Evolutionary conservation across 2,113 vertebrate genomes (phyloP).

Genomic region (Oreochromis spilurus): DNA sequence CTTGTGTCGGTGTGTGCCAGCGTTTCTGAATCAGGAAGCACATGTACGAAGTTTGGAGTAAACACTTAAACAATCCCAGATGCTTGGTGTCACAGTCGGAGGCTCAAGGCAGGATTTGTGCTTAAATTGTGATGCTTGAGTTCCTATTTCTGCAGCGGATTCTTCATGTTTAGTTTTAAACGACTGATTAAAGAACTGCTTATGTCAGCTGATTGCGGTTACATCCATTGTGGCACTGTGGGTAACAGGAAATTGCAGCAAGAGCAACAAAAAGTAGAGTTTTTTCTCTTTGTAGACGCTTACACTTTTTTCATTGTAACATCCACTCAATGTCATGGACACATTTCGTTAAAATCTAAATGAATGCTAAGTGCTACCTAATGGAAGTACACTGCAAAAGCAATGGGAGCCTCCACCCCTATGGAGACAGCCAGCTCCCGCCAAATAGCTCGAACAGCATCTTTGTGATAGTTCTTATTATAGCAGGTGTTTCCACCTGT

Average conservation of each 20-base stretch:
- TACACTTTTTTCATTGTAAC: neutral
- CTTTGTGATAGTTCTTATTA: neutral
- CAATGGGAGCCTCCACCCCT: neutral
- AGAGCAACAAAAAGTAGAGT: neutral
- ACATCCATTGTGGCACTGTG: neutral
- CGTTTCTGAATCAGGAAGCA: neutral
- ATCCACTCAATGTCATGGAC: neutral
- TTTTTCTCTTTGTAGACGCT: neutral
- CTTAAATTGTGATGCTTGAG: neutral
- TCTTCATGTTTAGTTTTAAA: neutral
- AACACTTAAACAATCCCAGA: neutral
- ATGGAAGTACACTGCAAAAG: neutral
- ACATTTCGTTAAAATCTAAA: neutral
- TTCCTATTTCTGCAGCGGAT: neutral
- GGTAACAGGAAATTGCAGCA: neutral
- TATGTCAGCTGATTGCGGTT: neutral
- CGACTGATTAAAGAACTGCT: neutral
- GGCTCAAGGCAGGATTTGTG: neutral
- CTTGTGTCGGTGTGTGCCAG: slow-evolving; percentile 46
- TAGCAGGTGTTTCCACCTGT: neutral
- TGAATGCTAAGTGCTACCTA: neutral
- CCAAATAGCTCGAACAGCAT: neutral
- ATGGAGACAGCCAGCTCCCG: neutral
- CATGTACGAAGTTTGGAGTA: neutral
- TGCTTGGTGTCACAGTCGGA: neutral